Evolutionary conservation across 2,888 invertebrate species (phyloP), one percentile per base, ranked within the genome.

Genomic region (Aethes cnicana): DNA sequence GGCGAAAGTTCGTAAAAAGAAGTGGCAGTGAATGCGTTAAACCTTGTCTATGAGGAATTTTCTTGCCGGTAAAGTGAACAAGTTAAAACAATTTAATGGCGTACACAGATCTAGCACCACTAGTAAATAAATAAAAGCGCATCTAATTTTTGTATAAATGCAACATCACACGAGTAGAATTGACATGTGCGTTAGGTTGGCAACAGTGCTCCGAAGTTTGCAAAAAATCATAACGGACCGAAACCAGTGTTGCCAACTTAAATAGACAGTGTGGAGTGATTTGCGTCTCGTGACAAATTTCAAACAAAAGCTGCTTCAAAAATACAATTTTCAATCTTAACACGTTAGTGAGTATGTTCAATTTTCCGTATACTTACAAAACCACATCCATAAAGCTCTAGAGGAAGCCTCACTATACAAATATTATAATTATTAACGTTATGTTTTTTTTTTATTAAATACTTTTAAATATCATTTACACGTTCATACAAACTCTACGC

Each of bases 341-440:
- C 43, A 47, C 61, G 65, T 74, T 77, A 84, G 76, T 84, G 87
- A 87, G 86, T 86, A 86, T 84, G 85, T 81, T 82, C 75, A 78
- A 74, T 74, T 82, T 81, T 77, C 81, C 86, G 85, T 85, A 85
- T 85, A 86, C 86, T 81, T 83, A 67, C 62, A 78, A 77, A 80
- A 82, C 80, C 86, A 81, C 81, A 78, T 81, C 75, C 81, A 81
- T 84, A 85, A 84, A 84, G 84, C 85, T 85, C 82, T 85, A 84
- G 80, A 85, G 86, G 88, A 88, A 88, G 87, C 88, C 86, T 88
- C 86, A 68, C 86, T 86, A 84, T 84, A 87, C 80, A 83, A 50
- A 55, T 77, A 81, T 77, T 77, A 73, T 76, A 71, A 72, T 76
- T 71, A 74, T 73, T 76, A 79, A 74, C 59, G 59, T 64, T 58